phyloP scores from a whole-genome alignment of 1,140 invertebrate genomes.

The Pissodes strobi region DNA sequence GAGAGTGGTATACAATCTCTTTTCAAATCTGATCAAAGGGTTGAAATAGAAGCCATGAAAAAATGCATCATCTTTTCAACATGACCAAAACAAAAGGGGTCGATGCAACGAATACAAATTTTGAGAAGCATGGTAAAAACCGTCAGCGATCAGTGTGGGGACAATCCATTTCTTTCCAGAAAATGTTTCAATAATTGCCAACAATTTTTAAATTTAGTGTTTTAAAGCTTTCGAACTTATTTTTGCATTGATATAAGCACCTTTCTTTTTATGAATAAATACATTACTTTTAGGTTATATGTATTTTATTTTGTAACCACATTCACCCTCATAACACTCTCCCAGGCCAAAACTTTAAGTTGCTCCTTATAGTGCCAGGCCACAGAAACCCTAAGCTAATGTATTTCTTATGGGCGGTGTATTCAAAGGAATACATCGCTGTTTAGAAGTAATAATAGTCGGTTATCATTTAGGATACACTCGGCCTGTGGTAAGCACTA shows the following conservation, averaged over 20 bases:
- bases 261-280: slow-evolving; percentile 10
- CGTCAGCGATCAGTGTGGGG: slow-evolving; percentile 5
- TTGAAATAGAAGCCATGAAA: background rate
- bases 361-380: no score
- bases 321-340: background rate
- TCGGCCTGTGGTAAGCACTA: no score
- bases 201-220: background rate
- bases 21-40: background rate
- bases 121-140: slow-evolving; percentile 9
- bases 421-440: slow-evolving; percentile 2
- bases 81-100: slow-evolving; percentile 4
- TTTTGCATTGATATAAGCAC: no score
- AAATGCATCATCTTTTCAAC: slow-evolving; percentile 14
- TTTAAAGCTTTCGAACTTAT: background rate
- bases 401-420: background rate
- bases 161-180: slow-evolving; percentile 1
- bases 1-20: background rate
- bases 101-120: background rate
- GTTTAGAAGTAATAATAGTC: no score
- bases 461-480: background rate
- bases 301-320: background rate
- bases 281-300: background rate
- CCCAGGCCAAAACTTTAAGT: background rate
- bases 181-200: slow-evolving; percentile 11
- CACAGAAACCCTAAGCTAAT: no score